Base-by-base conservation (phyloP, 2,888 invertebrate genomes). In the Brachylomia viminalis region DNA sequence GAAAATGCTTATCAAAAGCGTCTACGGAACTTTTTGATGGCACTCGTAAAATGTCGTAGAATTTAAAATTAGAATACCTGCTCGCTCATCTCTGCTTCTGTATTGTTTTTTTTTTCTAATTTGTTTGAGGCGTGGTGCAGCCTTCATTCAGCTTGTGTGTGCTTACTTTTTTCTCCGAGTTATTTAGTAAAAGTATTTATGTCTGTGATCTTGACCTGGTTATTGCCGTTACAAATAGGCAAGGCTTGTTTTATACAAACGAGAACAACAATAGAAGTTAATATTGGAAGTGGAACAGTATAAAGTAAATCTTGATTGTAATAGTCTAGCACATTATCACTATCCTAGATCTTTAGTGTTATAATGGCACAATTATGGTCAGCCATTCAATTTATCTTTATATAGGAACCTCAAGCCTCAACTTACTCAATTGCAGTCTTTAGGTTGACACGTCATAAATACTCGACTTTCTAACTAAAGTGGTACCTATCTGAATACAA, bases 321-420 rank as follows among this genome's bases (percentile, higher is more conserved):
- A 62, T 61, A 61, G 54, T 52, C 47, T 13, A 38, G 15, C 1
- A n/a, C 23, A 49, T 66, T 70, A 82, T 84, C 84, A 11, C 27
- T 71, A 75, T 70, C 58, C 65, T 59, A 75, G 72, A 80, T 84
- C 76, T 84, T 6, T 58, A 61, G 80, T 49, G 71, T 67, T 70
- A 59, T 72, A 83, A 62, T 73, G 62, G 58, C 54, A 68, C 61
- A 58, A 72, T 68, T 79, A 69, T 66, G 65, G 68, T 23, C 45
- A 30, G 59, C 58, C 30, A 17, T 75, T 71, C 59, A 59, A 75
- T 80, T 82, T 80, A 84, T 84, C 69, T 80, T 72, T 80, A 72
- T 72, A n/a, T 62, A 47, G 7, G 23, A 45, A 65, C 42, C 52
- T 72, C 10, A 64, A 71, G 33, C 64, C 59, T 62, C 42, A 54